Percentiles rank a stretch among this genome's conserved stretches.
These are phyloP conservation scores for Pimpla rufipes DNA, from an alignment of 2,888 invertebrate species.

Conservation along the genomic window DNA sequence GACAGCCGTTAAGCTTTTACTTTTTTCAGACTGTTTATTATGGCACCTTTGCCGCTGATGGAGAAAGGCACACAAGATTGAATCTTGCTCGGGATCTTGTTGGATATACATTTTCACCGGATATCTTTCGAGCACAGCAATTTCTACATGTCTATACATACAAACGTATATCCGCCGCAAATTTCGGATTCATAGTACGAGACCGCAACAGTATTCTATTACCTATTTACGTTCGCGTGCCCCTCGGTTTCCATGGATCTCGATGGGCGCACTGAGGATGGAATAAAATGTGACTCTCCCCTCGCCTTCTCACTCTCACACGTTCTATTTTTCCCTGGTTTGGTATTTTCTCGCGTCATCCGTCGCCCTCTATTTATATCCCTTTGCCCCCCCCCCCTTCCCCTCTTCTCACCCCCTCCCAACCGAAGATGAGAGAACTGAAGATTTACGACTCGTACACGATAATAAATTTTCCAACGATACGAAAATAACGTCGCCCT, in stretches of 20 bases:
- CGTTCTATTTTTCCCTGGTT: slow-evolving; percentile 20
- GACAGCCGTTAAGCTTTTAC: no score
- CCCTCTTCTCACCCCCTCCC: no score
- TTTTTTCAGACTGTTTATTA: slow-evolving; percentile 42
- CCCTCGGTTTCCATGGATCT: slow-evolving; percentile 57
- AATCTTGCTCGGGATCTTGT: no score
- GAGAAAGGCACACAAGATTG: slow-evolving; percentile 5
- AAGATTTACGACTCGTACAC: slow-evolving; percentile 63
- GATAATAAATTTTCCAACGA: slow-evolving; percentile 65
- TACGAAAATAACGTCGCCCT: slow-evolving; percentile 57
- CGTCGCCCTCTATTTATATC: slow-evolving; percentile 48
- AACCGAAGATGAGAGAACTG: slow-evolving; percentile 42
- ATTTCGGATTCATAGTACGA: slow-evolving; percentile 58
- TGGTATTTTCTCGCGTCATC: slow-evolving; percentile 48
- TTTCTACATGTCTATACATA: slow-evolving; percentile 24
- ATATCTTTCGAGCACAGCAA: slow-evolving; percentile 9
- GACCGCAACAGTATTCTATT: slow-evolving; percentile 56
- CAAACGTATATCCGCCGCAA: slow-evolving; percentile 21
- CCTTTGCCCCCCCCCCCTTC: slow-evolving; percentile 21
- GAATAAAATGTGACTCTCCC: slow-evolving; percentile 59
- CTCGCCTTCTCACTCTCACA: slow-evolving; percentile 13
- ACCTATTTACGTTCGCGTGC: slow-evolving; percentile 58
- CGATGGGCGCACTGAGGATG: slow-evolving; percentile 44
- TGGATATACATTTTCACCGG: slow-evolving; percentile 15
- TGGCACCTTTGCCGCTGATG: slow-evolving; percentile 31